Evolutionary conservation across 1,140 invertebrate species (phyloP).

Genomic region (Temnothorax longispinosus): DNA sequence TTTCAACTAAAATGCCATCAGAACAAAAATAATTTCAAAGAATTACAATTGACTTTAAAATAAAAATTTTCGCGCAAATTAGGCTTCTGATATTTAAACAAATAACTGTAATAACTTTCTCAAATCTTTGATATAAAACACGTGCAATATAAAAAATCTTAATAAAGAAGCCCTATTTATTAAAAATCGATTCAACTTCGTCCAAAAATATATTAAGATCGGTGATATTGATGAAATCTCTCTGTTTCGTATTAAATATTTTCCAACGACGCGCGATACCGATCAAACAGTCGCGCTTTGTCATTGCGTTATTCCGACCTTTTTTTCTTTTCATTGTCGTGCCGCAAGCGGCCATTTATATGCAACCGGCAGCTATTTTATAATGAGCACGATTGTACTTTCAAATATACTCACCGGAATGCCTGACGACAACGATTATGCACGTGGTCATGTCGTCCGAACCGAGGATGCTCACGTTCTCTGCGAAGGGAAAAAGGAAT

Average conservation of each 20-base stretch:
- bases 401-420: slow-evolving; percentile 91
- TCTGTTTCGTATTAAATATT: slow-evolving; percentile 6
- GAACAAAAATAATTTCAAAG: background rate
- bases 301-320: slow-evolving; percentile 18
- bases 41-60: background rate
- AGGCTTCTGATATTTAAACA: background rate
- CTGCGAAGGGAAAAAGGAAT: slow-evolving; percentile 83
- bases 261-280: background rate
- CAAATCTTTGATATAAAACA: background rate
- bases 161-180: background rate
- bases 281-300: background rate
- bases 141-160: background rate
- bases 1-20: background rate
- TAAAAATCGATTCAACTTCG: background rate
- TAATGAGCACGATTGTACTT: slow-evolving; percentile 46
- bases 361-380: slow-evolving; percentile 22
- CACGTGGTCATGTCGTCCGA: slow-evolving; percentile 98
- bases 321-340: slow-evolving; percentile 8
- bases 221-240: too few relatives aligned
- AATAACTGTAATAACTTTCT: background rate
- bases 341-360: slow-evolving; percentile 18
- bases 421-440: slow-evolving; percentile 95
- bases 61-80: background rate
- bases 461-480: slow-evolving; percentile 95
- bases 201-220: background rate